Base-by-base conservation (phyloP, 2,888 invertebrate genomes). In the Crioceris asparagi region DNA sequence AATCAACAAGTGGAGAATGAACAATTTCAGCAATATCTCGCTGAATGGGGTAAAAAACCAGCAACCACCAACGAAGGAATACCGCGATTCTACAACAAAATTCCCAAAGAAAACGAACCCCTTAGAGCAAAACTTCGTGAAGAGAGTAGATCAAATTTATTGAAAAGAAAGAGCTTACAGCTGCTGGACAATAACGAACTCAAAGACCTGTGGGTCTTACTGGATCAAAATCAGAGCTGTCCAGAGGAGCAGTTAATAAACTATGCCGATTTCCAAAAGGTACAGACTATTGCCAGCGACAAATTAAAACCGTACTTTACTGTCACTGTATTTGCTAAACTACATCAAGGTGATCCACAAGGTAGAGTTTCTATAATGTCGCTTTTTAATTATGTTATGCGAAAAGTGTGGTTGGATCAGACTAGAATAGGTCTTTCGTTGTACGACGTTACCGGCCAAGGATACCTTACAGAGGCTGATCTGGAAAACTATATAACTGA, bases 401-500 rank as follows among this genome's bases (percentile, higher is more conserved):
- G 90, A 10, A 84, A 93, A 58, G 88, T 92, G 5, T 96, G 94
- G 93, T 67, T 92, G 31, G 86, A 90, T 56, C 93, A 96, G 66
- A 93, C 93, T 0, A 72, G 94, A 56, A 90, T 96, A 38, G 92
- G 93, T 0, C 70, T 96, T 16, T 90, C 92, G 0, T 68, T 94
- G 19, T 94, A 94, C 60, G 96, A 97, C 63, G 83, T 84, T 32
- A 81, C 85, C 2, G 96, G 96, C 0, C 88, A 91, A 60, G 64
- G 63, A 3, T 63, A 64, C 54, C 52, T 60, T 43, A 67, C 67
- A 1, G 67, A 90, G 83, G 50, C 53, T 18, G 93, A 96, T 60
- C 67, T 97, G 51, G 94, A 96, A 62, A 91, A 86, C 62, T 97
- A 96, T 59, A 92, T 96, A 50, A 74, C 83, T 11, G 94, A 96